phyloP scores from a whole-genome alignment of 1,140 invertebrate genomes.

The Brachionus plicatilis region DNA sequence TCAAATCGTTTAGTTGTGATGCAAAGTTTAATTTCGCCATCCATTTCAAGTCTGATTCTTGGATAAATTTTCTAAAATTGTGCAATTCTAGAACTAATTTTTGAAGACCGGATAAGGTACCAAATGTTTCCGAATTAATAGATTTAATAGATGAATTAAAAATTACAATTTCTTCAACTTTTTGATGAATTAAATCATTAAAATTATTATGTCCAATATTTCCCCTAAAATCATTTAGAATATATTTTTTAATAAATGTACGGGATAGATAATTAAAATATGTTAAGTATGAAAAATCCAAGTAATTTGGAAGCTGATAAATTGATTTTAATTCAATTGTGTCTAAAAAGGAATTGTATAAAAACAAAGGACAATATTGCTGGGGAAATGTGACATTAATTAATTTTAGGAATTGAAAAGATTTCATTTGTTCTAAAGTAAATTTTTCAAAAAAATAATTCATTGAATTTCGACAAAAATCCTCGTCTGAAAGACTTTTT shows the following conservation, averaged over 20 bases:
- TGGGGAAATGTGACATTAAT: background rate
- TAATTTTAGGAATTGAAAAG: background rate
- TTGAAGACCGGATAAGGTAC: background rate
- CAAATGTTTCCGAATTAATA: background rate
- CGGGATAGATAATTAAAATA: background rate
- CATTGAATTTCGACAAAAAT: background rate
- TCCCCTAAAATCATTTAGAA: background rate
- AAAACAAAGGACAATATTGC: background rate
- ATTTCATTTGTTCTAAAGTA: background rate
- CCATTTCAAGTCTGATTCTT: background rate
- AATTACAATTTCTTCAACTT: background rate
- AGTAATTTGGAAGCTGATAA: background rate
- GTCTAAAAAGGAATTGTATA: background rate
- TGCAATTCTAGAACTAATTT: background rate
- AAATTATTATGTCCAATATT: background rate
- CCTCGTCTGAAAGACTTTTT: background rate
- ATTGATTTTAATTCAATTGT: background rate
- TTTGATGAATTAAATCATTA: background rate
- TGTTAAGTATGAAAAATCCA: background rate
- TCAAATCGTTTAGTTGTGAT: background rate
- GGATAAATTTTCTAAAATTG: background rate
- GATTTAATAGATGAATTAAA: background rate
- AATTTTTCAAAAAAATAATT: background rate
- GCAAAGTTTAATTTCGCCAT: background rate
- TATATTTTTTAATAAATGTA: background rate